phyloP scores from a whole-genome alignment of 2,888 invertebrate genomes.

The Cremastobaeus sp. region DNA sequence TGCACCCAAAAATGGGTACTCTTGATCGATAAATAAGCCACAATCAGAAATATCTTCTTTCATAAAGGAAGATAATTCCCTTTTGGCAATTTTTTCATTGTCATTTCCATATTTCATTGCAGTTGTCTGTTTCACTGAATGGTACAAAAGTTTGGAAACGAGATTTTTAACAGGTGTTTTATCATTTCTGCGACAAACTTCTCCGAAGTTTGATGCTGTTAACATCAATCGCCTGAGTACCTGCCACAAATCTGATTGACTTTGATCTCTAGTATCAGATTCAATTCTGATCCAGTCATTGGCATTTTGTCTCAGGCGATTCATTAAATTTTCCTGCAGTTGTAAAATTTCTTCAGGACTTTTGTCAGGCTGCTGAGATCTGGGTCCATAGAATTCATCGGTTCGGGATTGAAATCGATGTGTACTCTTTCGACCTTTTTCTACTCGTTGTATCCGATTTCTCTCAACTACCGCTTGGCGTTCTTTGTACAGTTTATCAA shows the following conservation, averaged over 20 bases:
- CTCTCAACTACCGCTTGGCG: no score
- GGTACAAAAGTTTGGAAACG: no score
- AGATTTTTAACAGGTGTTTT: constrained; percentile 29
- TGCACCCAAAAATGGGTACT: no score
- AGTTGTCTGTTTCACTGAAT: not conserved
- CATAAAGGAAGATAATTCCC: constrained; percentile 12
- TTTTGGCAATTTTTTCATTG: constrained; percentile 38
- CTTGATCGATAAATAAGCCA: constrained; percentile 54
- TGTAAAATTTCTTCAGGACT: not conserved
- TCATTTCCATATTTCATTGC: constrained; percentile 33
- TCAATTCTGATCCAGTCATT: not conserved
- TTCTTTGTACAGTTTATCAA: no score
- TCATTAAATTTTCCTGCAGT: not conserved
- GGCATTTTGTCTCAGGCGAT: constrained; percentile 2
- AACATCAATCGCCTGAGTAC: constrained; percentile 12
- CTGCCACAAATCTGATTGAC: constrained; percentile 7
- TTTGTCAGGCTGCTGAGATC: not conserved
- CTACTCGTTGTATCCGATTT: no score
- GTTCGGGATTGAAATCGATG: no score
- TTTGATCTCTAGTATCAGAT: no score
- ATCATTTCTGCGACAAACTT: constrained; percentile 29
- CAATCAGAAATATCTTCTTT: constrained; percentile 6
- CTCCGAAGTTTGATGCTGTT: constrained; percentile 50
- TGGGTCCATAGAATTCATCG: no score
- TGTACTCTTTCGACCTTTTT: not conserved